Base-by-base conservation (phyloP, 2,113 vertebrate genomes). In the Empidonax traillii region DNA sequence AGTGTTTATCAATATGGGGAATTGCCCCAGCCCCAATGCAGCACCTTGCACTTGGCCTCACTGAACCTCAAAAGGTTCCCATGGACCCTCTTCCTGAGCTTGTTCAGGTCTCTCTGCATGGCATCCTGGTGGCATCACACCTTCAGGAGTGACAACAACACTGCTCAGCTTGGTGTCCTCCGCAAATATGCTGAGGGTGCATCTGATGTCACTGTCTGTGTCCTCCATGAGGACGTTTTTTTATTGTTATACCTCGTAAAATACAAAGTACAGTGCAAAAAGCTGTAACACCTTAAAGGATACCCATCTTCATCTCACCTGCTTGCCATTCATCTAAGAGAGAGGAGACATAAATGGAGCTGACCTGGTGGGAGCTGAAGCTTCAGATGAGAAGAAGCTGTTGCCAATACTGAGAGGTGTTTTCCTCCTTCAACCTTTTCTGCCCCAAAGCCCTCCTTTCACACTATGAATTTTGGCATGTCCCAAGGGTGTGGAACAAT, bases 301-400 rank as follows among this genome's bases (percentile, higher is more conserved):
- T 35, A 56, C 19, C 11, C 33, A 15, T 4, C 1, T 7, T 63
- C 39, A 49, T 15, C 2, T 11, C 19, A 73, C 1, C 2, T 35
- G 8, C 7, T 71, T 51, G 8, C 6, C 10, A 7, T 66, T 30
- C 9, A 10, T 62, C 24, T 68, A 20, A 14, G 9, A 30, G 31
- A 63, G 21, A 65, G 62, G 11, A 9, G 9, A 28, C 12, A 18
- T 14, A 67, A 61, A 16, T 33, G 19, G 20, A 87, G 37, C 7
- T 43, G 44, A 47, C 44, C n/a, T 76, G 12, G 13, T 24, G 21
- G 20, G 27, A 53, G 15, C 13, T 68, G n/a, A 52, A 78, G 8
- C 16, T 74, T 82, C 35, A 63, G 22, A 23, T 39, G 39, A 53
- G 28, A 58, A 63, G 12, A 81, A 73, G 39, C 4, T 9, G n/a